Evolutionary conservation across 1,140 invertebrate species (phyloP).

Genomic region (Bombus vancouverensis): DNA sequence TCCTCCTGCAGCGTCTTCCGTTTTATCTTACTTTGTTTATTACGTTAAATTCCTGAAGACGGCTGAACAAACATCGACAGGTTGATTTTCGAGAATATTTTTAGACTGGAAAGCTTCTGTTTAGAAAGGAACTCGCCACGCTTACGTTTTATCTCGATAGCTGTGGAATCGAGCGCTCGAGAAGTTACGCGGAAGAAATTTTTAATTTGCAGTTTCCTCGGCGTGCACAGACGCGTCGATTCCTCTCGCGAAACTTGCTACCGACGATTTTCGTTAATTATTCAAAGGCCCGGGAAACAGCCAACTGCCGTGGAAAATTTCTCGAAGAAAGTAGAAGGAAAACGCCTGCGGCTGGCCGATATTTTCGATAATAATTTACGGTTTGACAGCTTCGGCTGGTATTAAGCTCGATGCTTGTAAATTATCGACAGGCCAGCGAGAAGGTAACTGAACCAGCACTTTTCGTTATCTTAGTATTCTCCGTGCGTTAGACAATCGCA

Average conservation of each 20-base stretch:
- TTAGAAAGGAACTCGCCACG: background rate
- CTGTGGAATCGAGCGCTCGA: background rate
- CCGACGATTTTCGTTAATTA: constrained; percentile 46
- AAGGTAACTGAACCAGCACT: constrained; percentile 11
- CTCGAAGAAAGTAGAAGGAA: constrained; percentile 6
- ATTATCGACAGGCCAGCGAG: constrained; percentile 26
- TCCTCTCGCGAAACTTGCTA: constrained; percentile 13
- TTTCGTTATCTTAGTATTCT: background rate
- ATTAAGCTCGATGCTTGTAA: constrained; percentile 37
- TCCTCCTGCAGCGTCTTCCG: no score
- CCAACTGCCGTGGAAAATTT: background rate
- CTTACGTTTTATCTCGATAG: background rate
- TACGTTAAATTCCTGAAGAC: no score
- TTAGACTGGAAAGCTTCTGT: background rate
- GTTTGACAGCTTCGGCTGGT: constrained; percentile 10
- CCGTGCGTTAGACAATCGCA: background rate
- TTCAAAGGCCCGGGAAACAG: constrained; percentile 4
- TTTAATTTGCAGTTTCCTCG: constrained; percentile 1
- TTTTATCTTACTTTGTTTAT: background rate
- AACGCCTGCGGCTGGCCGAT: background rate
- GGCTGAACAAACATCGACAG: background rate
- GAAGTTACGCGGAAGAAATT: constrained; percentile 31
- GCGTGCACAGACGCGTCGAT: background rate
- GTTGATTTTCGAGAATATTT: background rate
- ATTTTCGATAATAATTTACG: constrained; percentile 45